These are phyloP conservation scores for Sebastes miniatus DNA, from an alignment of 2,797 vertebrate species.

Conservation along the genomic window DNA sequence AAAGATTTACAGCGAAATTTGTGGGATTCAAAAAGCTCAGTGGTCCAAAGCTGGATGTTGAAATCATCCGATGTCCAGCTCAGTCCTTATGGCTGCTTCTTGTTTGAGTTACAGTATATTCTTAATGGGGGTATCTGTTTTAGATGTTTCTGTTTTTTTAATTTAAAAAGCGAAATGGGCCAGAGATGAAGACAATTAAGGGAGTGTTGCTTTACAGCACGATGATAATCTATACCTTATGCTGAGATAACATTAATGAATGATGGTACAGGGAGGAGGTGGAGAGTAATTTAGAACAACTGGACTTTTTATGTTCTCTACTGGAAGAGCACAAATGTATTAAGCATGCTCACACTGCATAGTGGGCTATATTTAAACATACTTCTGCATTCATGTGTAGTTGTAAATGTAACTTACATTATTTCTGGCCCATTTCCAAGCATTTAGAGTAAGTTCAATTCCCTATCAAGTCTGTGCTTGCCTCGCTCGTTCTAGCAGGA, in stretches of 20 bases:
- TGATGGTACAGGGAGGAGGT: constrained; percentile 33
- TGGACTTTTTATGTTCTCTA: constrained; percentile 5
- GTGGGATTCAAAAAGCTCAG: background rate
- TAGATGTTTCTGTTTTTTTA: constrained; percentile 15
- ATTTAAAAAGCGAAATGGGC: constrained; percentile 59
- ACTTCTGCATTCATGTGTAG: background rate
- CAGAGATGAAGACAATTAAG: constrained; percentile 29
- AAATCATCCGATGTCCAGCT: constrained; percentile 12
- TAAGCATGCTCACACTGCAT: background rate
- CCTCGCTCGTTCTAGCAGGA: constrained; percentile 25
- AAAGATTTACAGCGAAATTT: constrained; percentile 16
- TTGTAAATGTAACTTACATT: constrained; percentile 28
- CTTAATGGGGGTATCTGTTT: constrained; percentile 34
- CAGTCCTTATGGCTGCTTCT: background rate
- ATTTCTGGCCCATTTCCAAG: constrained; percentile 56
- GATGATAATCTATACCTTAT: constrained; percentile 8
- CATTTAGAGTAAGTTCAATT: constrained; percentile 35
- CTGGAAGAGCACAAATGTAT: background rate
- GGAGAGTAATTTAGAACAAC: constrained; percentile 25
- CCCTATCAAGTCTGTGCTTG: constrained; percentile 34
- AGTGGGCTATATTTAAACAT: background rate
- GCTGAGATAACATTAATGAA: constrained; percentile 49
- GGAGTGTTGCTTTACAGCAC: constrained; percentile 33
- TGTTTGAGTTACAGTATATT: constrained; percentile 31
- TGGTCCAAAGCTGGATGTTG: background rate